Evolutionary conservation across 2,888 invertebrate genomes (phyloP).

Genomic region (Lordiphosa andalusiaca): DNA sequence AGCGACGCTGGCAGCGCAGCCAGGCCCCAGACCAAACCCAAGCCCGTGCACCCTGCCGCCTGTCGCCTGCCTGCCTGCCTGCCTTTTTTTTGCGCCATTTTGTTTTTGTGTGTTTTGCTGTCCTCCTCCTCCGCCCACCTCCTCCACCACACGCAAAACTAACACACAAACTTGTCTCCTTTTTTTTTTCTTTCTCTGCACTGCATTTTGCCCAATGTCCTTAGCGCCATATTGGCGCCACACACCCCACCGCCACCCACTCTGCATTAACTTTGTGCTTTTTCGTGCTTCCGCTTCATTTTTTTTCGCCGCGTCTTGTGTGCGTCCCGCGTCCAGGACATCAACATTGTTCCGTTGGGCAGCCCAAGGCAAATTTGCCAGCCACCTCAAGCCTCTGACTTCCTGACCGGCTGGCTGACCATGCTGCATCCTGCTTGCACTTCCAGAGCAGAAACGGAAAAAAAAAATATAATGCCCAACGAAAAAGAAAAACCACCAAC

Average conservation of each 20-base stretch:
- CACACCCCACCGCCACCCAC: slow-evolving; percentile 16
- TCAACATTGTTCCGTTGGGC: slow-evolving; percentile 40
- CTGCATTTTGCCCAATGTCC: slow-evolving; percentile 70
- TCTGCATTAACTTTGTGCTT: slow-evolving; percentile 63
- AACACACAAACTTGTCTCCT: slow-evolving; percentile 42
- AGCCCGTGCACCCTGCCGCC: slow-evolving; percentile 17
- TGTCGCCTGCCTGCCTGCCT: too few relatives aligned
- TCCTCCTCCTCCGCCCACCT: slow-evolving; percentile 45
- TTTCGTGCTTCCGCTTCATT: slow-evolving; percentile 71
- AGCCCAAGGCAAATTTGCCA: slow-evolving; percentile 34
- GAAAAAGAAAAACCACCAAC: slow-evolving; percentile 63
- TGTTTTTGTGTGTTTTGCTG: slow-evolving; percentile 76
- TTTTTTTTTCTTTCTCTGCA: slow-evolving; percentile 43
- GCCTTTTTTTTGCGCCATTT: slow-evolving; percentile 67
- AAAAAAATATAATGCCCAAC: slow-evolving; percentile 21
- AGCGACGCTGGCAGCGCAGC: slow-evolving; percentile 45
- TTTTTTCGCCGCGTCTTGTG: slow-evolving; percentile 53
- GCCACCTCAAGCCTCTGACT: slow-evolving; percentile 35
- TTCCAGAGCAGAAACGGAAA: slow-evolving; percentile 2
- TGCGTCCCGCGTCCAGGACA: slow-evolving; percentile 8
- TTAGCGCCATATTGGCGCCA: slow-evolving; percentile 65
- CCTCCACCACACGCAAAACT: slow-evolving; percentile 19
- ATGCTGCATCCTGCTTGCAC: slow-evolving; percentile 38
- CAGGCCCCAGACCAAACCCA: slow-evolving; percentile 29
- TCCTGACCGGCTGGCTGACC: slow-evolving; percentile 39